A percentile compares a stretch with the other conserved stretches of the same genome.
Evolutionary conservation across 2,797 vertebrate genomes (phyloP).

Genomic region (Cuniculus paca): DNA sequence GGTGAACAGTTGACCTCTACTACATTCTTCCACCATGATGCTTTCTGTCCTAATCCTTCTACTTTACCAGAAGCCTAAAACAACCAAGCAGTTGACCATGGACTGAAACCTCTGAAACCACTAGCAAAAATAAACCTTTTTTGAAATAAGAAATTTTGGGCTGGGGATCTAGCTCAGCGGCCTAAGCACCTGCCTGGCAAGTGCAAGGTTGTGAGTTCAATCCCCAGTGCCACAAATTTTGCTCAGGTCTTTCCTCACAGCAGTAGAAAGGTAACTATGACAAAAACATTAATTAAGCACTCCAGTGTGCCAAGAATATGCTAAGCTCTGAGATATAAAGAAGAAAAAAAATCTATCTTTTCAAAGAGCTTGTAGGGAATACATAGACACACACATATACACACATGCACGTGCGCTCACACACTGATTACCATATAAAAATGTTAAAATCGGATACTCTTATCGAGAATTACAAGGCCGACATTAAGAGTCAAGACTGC

Average conservation of each 20-base stretch:
- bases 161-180: too few species aligned
- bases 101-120: not conserved
- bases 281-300: not conserved
- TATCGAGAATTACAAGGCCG: not conserved
- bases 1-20: not conserved
- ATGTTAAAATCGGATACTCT: not conserved
- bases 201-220: too few species aligned
- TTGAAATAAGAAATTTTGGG: not conserved
- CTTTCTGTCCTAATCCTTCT: not conserved
- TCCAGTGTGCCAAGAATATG: not conserved
- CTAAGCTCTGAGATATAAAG: not conserved
- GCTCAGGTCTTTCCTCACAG: not conserved
- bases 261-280: not conserved
- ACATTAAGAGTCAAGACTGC: not conserved
- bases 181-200: too few species aligned
- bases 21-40: not conserved
- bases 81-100: not conserved
- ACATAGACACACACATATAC: not conserved
- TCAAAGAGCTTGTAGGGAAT: not conserved
- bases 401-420: not conserved
- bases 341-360: accelerated
- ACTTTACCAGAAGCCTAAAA: not conserved
- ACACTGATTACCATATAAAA: not conserved
- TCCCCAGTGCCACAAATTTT: too few species aligned
- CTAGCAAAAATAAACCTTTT: not conserved